Evolutionary conservation across 2,113 vertebrate genomes (phyloP).

Genomic region (Myxocyprinus asiaticus): DNA sequence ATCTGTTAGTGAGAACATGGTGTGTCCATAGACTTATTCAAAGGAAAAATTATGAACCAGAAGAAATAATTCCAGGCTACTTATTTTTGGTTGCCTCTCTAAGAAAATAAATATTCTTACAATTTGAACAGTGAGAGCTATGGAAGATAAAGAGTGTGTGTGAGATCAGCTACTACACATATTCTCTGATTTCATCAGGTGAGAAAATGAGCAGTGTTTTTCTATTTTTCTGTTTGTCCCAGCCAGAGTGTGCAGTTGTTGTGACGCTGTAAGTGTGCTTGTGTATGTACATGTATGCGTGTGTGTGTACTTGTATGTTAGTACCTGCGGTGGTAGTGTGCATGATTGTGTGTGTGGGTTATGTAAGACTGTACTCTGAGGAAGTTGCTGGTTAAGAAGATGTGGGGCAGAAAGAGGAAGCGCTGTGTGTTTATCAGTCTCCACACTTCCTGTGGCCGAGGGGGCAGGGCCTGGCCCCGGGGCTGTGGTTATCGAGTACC

Average conservation of each 20-base stretch:
- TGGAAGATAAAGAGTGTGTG: not conserved
- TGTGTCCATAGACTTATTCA: not conserved
- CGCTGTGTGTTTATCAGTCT: constrained; percentile 66
- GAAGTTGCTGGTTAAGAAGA: constrained; percentile 57
- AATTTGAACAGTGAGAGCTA: not conserved
- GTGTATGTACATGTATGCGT: not conserved
- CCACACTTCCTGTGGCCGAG: constrained; percentile 74
- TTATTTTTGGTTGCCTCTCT: not conserved
- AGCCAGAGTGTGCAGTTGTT: not conserved
- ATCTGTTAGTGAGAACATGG: constrained; percentile 17
- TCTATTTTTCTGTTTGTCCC: not conserved
- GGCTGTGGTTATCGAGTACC: constrained; percentile 61
- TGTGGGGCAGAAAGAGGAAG: constrained; percentile 73
- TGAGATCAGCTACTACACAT: not conserved
- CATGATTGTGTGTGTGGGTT: constrained; percentile 41
- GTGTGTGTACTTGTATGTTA: not conserved
- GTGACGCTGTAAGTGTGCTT: too few species aligned
- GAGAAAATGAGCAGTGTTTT: not conserved
- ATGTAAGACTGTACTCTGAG: constrained; percentile 56
- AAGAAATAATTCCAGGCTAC: not conserved
- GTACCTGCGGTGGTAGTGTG: constrained; percentile 40
- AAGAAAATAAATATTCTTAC: not conserved
- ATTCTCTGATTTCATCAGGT: not conserved
- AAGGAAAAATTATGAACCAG: not conserved
- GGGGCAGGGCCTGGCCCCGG: constrained; percentile 45